These are phyloP conservation scores for Apotomis betuletana DNA, from an alignment of 2,888 invertebrate genomes.

Conservation along the genomic window DNA sequence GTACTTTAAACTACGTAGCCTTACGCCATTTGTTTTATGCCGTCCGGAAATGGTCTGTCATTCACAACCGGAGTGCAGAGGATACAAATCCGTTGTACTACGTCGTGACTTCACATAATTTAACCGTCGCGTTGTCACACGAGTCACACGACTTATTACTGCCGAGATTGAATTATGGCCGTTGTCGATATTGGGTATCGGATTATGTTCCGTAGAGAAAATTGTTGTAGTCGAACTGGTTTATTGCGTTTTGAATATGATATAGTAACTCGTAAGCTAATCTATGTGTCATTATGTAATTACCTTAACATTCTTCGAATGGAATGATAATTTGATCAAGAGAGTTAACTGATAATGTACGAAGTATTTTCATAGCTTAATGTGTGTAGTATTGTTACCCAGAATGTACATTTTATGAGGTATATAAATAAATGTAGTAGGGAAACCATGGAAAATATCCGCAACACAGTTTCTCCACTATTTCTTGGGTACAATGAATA, in stretches of 20 bases:
- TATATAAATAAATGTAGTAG: no score
- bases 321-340: constrained; percentile 7
- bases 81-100: constrained; percentile 50
- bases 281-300: constrained; percentile 8
- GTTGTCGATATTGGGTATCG: constrained; percentile 16
- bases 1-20: constrained; percentile 11
- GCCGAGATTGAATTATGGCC: constrained; percentile 19
- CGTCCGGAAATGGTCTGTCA: constrained; percentile 57
- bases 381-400: no score
- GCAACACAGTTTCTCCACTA: no score
- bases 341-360: no score
- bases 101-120: constrained; percentile 46
- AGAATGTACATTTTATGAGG: no score
- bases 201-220: constrained; percentile 18
- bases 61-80: constrained; percentile 50
- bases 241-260: constrained; percentile 10
- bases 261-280: neutral
- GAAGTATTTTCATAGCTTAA: no score
- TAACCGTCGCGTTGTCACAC: constrained; percentile 30
- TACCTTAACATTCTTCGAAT: neutral
- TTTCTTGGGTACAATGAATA: no score
- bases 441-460: no score
- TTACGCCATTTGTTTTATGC: constrained; percentile 47
- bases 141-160: constrained; percentile 23
- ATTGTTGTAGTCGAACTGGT: constrained; percentile 7